phyloP scores from a whole-genome alignment of 2,113 vertebrate genomes.

The Muntiacus muntjak region DNA sequence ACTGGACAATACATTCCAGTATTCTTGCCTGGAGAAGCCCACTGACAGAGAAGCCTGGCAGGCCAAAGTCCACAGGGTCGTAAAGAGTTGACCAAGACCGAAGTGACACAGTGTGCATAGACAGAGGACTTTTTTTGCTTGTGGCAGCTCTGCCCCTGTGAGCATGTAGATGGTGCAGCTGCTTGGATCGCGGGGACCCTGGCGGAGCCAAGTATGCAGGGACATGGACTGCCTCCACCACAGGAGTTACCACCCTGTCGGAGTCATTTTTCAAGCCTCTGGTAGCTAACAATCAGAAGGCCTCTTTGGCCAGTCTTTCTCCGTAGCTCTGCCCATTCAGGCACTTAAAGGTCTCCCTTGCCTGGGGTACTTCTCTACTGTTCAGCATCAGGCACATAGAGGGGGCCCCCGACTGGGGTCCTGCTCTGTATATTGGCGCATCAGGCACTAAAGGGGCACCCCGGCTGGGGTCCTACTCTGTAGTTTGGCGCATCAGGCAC shows the following conservation, averaged over 20 bases:
- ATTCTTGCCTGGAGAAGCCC: not conserved
- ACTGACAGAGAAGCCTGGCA: not conserved
- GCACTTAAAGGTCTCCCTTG: not conserved
- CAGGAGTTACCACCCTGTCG: not conserved
- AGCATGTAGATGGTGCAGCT: not conserved
- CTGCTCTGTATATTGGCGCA: too few relatives aligned
- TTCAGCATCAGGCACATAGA: not conserved
- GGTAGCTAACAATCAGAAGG: not conserved
- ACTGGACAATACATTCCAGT: not conserved
- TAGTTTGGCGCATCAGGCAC: rapidly evolving
- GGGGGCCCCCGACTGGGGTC: not conserved
- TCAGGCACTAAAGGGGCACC: too few relatives aligned
- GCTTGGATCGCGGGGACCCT: not conserved
- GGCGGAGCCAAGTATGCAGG: rapidly evolving
- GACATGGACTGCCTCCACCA: rapidly evolving
- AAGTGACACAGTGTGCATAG: not conserved
- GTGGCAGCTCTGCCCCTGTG: not conserved
- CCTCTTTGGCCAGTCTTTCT: not conserved
- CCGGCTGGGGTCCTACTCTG: too few relatives aligned
- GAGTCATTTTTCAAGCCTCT: not conserved
- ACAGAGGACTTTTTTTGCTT: not conserved
- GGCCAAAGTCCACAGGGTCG: not conserved
- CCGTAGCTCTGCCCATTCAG: not conserved
- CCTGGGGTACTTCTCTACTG: not conserved
- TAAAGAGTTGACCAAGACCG: not conserved